phyloP scores from a whole-genome alignment of 37 sponge, comb jelly and placozoan species.

The Aplysina aerophoba region DNA sequence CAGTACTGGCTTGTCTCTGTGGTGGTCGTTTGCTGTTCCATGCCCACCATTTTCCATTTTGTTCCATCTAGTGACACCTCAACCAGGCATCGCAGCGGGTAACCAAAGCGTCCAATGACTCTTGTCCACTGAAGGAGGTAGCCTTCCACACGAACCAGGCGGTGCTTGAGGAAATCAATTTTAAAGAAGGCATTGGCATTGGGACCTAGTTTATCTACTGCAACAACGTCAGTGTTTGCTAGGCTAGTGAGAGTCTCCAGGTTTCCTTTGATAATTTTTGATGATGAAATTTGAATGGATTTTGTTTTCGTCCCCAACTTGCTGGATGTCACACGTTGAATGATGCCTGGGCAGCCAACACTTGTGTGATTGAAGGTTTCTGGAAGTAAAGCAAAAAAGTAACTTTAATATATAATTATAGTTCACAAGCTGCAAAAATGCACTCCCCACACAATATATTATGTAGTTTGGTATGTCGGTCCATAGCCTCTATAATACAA shows the following conservation, averaged over 20 bases:
- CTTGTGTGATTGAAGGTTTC: too few relatives aligned
- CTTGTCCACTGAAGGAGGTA: conserved; percentile 16
- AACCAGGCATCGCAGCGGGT: conserved; percentile 10
- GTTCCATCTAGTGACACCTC: conserved; percentile 22
- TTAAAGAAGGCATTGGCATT: not conserved
- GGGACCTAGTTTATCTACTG: not conserved
- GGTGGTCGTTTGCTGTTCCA: not conserved
- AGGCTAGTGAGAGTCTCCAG: not conserved
- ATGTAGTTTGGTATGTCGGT: too few relatives aligned
- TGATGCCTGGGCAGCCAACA: too few relatives aligned
- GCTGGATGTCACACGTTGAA: too few relatives aligned
- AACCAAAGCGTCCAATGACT: conserved; percentile 12
- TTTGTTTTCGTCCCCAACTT: too few relatives aligned
- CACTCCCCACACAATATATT: too few relatives aligned
- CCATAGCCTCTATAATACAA: too few relatives aligned
- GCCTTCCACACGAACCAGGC: not conserved
- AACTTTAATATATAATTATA: too few relatives aligned
- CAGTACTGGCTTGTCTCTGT: not conserved
- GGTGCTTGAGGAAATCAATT: conserved; percentile 6
- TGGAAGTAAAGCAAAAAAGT: too few relatives aligned
- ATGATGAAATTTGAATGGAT: too few relatives aligned
- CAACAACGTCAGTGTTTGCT: not conserved
- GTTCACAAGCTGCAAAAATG: too few relatives aligned
- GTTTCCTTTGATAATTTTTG: not conserved
- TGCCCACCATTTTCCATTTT: not conserved